Conservation (phyloP, 2,888 invertebrate genomes). For the Noctua comes region DNA sequence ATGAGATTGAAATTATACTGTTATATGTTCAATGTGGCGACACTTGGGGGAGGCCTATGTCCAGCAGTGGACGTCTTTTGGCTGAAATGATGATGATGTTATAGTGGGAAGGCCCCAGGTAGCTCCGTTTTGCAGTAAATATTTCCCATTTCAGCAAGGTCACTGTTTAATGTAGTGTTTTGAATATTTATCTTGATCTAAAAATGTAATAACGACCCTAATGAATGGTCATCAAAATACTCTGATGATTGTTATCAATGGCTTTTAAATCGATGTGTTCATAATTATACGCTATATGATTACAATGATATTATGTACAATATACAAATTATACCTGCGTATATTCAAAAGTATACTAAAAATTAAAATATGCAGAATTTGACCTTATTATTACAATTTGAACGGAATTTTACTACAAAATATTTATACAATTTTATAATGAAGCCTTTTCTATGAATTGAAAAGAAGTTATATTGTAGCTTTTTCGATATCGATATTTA, state of each 20-base stretch:
- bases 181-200: conserved; percentile 26
- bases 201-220: conserved; percentile 7
- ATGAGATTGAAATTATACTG: background rate
- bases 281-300: conserved; percentile 11
- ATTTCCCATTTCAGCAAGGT: background rate
- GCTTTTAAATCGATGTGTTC: conserved; percentile 40
- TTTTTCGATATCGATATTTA: conserved; percentile 35
- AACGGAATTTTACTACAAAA: background rate
- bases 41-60: no score
- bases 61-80: no score
- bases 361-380: background rate
- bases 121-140: background rate
- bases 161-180: background rate
- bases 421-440: background rate
- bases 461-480: conserved; percentile 6
- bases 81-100: no score
- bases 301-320: background rate
- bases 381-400: background rate
- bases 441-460: background rate
- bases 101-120: background rate
- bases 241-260: conserved; percentile 1
- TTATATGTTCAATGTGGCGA: no score
- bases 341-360: background rate
- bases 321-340: background rate
- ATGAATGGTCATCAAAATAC: conserved; percentile 2